These are phyloP conservation scores for Papilio polyxenes DNA, from an alignment of 1,140 invertebrate genomes.

Conservation along the genomic window DNA sequence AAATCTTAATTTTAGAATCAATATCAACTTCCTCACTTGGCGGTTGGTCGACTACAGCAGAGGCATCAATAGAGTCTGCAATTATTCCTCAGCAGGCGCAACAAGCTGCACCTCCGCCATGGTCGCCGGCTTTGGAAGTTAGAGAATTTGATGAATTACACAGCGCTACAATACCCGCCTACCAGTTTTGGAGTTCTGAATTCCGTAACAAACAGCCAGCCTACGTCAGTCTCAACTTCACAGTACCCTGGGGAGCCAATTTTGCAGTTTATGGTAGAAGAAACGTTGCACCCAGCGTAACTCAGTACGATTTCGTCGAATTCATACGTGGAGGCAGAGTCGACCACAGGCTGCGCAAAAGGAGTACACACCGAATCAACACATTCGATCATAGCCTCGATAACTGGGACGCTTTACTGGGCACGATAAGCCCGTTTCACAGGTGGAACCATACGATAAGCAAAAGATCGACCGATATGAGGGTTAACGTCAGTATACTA, in stretches of 20 bases:
- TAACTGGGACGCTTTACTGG: constrained; percentile 68
- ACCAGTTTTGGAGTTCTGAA: constrained; percentile 95
- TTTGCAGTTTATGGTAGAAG: constrained; percentile 96
- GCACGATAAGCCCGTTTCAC: constrained; percentile 80
- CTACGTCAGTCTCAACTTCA: constrained; percentile 94
- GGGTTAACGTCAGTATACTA: constrained; percentile 91
- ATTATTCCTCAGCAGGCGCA: constrained; percentile 84
- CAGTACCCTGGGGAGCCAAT: constrained; percentile 93
- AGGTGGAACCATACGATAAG: constrained; percentile 82
- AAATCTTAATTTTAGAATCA: constrained; percentile 73
- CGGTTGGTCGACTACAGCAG: constrained; percentile 76
- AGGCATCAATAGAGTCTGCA: constrained; percentile 82
- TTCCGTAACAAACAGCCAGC: constrained; percentile 93
- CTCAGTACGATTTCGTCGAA: constrained; percentile 97
- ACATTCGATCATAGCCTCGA: constrained; percentile 62
- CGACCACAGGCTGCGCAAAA: constrained; percentile 84
- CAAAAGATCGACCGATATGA: constrained; percentile 84
- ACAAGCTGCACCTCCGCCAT: constrained; percentile 84
- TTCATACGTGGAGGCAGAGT: constrained; percentile 91
- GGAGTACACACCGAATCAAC: constrained; percentile 65
- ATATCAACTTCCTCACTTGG: constrained; percentile 79
- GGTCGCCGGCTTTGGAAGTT: constrained; percentile 90
- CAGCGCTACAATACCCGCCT: constrained; percentile 90
- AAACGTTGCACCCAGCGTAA: constrained; percentile 95
- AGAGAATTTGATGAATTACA: constrained; percentile 91